Conservation (phyloP, 1,140 invertebrate species). For the Myzus persicae region DNA sequence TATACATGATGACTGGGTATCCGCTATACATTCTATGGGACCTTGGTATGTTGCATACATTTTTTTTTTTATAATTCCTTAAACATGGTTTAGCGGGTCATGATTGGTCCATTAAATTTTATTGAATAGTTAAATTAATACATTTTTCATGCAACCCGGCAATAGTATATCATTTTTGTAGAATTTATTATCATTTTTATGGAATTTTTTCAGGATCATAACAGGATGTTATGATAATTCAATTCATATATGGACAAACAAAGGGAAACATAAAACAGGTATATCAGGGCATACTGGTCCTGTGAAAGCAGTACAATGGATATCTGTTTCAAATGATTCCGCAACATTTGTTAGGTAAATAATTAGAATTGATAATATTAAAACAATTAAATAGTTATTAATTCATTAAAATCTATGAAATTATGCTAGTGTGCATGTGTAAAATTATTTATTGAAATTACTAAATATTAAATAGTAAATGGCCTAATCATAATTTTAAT, state of each 20-base stretch:
- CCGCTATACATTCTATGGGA: constrained; percentile 76
- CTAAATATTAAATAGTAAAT: neutral
- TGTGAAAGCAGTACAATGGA: constrained; percentile 88
- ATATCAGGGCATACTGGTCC: constrained; percentile 86
- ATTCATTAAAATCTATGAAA: neutral
- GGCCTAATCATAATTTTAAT: neutral
- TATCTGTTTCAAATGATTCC: constrained; percentile 63
- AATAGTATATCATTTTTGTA: neutral
- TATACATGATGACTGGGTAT: constrained; percentile 96
- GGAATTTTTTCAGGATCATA: constrained; percentile 74
- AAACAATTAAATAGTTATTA: neutral
- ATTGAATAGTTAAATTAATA: too few relatives aligned
- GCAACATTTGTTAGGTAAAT: constrained; percentile 78
- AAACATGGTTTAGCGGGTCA: too few relatives aligned
- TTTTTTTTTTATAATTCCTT: neutral
- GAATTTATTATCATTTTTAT: neutral
- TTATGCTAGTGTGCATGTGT: neutral
- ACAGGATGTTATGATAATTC: constrained; percentile 96
- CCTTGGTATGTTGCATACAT: constrained; percentile 71
- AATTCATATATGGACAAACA: constrained; percentile 85
- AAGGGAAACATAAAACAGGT: constrained; percentile 83
- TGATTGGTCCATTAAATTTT: too few relatives aligned
- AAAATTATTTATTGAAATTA: neutral
- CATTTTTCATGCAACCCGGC: too few relatives aligned
- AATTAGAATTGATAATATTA: neutral